Percentiles rank a stretch among this genome's conserved stretches.
phyloP scores from a whole-genome alignment of 1,140 invertebrate species.

The Tetramorium alpestre region DNA sequence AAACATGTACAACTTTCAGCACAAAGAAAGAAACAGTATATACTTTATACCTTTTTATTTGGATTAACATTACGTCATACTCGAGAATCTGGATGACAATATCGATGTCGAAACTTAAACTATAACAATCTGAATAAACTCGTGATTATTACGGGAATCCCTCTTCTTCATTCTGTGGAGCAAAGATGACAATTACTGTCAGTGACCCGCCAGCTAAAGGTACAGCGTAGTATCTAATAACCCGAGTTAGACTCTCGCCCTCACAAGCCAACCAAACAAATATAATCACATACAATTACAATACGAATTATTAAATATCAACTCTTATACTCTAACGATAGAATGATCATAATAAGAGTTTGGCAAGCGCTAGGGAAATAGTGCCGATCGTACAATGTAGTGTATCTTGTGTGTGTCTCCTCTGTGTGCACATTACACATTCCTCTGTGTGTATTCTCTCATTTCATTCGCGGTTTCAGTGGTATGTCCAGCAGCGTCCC shows the following conservation, averaged over 20 bases:
- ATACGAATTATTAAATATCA: slow-evolving; percentile 86
- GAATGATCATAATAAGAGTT: slow-evolving; percentile 78
- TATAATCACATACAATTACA: slow-evolving; percentile 85
- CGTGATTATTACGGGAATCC: slow-evolving; percentile 46
- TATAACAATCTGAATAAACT: slow-evolving; percentile 56
- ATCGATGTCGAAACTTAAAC: slow-evolving; percentile 46
- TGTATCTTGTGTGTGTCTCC: slow-evolving; percentile 4
- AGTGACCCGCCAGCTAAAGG: slow-evolving; percentile 84
- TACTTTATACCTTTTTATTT: slow-evolving; percentile 35
- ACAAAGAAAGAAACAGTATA: slow-evolving; percentile 48
- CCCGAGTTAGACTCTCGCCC: slow-evolving; percentile 86
- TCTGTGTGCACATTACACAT: slow-evolving; percentile 8
- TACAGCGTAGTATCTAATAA: slow-evolving; percentile 87
- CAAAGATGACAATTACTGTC: slow-evolving; percentile 51
- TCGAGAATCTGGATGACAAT: slow-evolving; percentile 49
- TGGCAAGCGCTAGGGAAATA: slow-evolving; percentile 59
- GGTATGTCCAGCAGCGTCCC: not conserved
- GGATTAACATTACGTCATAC: slow-evolving; percentile 48
- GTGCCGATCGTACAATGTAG: slow-evolving; percentile 53
- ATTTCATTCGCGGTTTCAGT: not conserved
- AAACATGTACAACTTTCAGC: slow-evolving; percentile 53
- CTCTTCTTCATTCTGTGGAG: slow-evolving; percentile 19
- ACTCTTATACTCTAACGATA: slow-evolving; percentile 85
- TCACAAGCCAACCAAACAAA: slow-evolving; percentile 86
- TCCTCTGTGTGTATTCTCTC: slow-evolving; percentile 8